Evolutionary conservation across 2,113 vertebrate genomes (phyloP).

Genomic region (Sinocyclocheilus anophthalmus): DNA sequence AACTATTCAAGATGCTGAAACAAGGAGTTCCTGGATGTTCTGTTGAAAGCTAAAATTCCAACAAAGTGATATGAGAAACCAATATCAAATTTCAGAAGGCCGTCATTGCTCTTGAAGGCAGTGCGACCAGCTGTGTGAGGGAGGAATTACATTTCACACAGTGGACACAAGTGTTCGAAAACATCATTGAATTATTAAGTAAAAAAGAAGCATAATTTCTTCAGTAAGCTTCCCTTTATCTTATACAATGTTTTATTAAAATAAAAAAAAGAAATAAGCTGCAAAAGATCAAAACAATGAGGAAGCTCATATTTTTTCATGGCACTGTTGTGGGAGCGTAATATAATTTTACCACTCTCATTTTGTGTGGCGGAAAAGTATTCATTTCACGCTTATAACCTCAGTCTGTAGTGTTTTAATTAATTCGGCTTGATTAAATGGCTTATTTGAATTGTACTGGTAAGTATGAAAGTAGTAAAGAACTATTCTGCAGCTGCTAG

Average conservation of each 20-base stretch:
- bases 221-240: neutral
- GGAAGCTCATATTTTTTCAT: neutral
- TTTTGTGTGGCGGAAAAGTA: neutral
- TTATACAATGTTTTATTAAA: neutral
- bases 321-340: neutral
- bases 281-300: neutral
- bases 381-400: conserved; percentile 1
- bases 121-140: too few relatives aligned
- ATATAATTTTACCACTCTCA: neutral
- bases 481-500: neutral
- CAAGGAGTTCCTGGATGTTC: neutral
- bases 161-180: neutral
- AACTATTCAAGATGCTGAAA: neutral
- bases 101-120: neutral
- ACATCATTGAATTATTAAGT: neutral
- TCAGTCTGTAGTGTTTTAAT: conserved; percentile 10
- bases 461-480: conserved; percentile 5
- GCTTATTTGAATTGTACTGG: conserved; percentile 13
- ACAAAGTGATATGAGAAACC: neutral
- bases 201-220: neutral
- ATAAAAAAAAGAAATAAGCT: neutral
- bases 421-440: conserved; percentile 28
- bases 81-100: conserved; percentile 5
- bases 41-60: neutral
- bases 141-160: neutral